A percentile compares a stretch with the other conserved stretches of the same genome.
Conservation (phyloP, 1,140 invertebrate species). For the Odontomachus brunneus region DNA sequence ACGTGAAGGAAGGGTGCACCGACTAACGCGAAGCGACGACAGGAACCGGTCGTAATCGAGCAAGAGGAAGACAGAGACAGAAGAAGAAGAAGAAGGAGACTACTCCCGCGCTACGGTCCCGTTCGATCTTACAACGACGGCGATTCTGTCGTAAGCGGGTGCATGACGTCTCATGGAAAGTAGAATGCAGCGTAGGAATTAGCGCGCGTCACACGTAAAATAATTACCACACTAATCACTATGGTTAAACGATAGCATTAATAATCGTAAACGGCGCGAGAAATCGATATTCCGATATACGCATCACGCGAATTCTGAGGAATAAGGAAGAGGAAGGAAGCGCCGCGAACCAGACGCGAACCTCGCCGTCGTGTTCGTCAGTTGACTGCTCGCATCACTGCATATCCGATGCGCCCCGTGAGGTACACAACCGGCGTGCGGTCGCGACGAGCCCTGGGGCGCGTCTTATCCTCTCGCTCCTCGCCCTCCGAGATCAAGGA, state of each 20-base stretch:
- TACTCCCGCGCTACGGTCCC: background rate
- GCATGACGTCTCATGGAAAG: slow-evolving; percentile 49
- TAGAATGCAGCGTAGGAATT: slow-evolving; percentile 74
- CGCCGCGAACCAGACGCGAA: background rate
- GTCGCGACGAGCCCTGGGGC: background rate
- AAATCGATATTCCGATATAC: slow-evolving; percentile 42
- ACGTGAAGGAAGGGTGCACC: background rate
- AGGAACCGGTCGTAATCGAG: too few species aligned
- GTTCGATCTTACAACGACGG: background rate
- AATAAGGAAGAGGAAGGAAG: background rate
- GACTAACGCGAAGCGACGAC: background rate
- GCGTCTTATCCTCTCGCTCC: slow-evolving; percentile 42
- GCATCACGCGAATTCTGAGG: background rate
- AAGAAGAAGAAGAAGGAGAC: background rate
- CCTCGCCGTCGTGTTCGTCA: slow-evolving; percentile 2
- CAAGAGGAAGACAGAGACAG: background rate
- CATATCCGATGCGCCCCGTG: slow-evolving; percentile 19
- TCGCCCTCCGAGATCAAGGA: too few species aligned
- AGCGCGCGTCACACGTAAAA: slow-evolving; percentile 70
- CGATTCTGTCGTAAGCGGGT: background rate
- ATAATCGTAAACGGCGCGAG: slow-evolving; percentile 58
- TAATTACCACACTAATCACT: slow-evolving; percentile 69
- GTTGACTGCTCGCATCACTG: slow-evolving; percentile 15
- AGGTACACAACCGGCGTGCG: too few species aligned
- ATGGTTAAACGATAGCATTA: slow-evolving; percentile 69